A percentile compares a stretch with the other conserved stretches of the same genome.
Conservation (phyloP, 2,888 invertebrate species). For the Lycocerus yunnanus region DNA sequence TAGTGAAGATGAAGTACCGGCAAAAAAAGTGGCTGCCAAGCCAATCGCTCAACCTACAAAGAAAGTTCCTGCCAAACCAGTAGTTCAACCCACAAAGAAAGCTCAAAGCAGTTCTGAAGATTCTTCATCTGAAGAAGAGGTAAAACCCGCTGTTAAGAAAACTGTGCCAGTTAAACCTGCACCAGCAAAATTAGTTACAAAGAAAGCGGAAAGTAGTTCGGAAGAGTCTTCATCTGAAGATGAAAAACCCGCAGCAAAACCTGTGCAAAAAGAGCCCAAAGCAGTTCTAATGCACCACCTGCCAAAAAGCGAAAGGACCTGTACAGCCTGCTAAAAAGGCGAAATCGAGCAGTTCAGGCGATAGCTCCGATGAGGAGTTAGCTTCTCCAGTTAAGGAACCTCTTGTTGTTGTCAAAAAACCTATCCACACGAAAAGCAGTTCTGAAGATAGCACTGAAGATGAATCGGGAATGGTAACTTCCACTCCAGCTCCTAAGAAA, state of each 20-base stretch:
- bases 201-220: not conserved
- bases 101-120: not conserved
- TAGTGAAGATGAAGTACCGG: not conserved
- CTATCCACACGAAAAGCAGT: too few relatives aligned
- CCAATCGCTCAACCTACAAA: not conserved
- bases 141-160: not conserved
- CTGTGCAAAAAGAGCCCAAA: not conserved
- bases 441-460: conserved; percentile 26
- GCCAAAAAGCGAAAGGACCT: not conserved
- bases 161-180: too few relatives aligned
- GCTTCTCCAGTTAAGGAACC: too few relatives aligned
- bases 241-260: not conserved
- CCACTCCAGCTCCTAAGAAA: not conserved
- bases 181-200: not conserved
- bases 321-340: not conserved
- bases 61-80: not conserved
- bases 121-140: not conserved
- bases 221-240: not conserved
- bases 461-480: conserved; percentile 25
- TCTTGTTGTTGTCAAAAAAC: too few relatives aligned
- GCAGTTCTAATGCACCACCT: not conserved
- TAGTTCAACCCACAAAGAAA: not conserved
- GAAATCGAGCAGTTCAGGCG: conserved; percentile 54
- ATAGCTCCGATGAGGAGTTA: conserved; percentile 43
- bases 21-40: not conserved